phyloP scores from a whole-genome alignment of 2,113 vertebrate species.

The Callochromis pleurospilus region DNA sequence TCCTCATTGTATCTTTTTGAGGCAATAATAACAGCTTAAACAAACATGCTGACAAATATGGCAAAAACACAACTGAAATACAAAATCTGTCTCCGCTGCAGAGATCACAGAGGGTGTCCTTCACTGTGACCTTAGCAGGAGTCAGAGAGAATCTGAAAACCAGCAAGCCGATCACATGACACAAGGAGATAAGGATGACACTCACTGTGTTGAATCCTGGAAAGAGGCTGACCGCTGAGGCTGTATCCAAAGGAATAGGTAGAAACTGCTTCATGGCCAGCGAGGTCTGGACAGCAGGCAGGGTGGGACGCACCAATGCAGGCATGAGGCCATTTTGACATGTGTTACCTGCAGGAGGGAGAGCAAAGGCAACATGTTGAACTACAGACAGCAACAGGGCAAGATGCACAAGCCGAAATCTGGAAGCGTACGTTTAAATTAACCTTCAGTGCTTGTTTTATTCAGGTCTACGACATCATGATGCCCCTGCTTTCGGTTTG shows the following conservation, averaged over 20 bases:
- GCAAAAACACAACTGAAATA: neutral
- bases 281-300: constrained; percentile 81
- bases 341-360: constrained; percentile 78
- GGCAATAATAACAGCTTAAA: neutral
- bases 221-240: constrained; percentile 84
- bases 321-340: constrained; percentile 93
- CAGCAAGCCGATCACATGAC: neutral
- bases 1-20: neutral
- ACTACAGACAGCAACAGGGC: neutral
- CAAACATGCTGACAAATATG: neutral
- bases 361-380: constrained; percentile 9
- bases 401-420: neutral
- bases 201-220: constrained; percentile 92
- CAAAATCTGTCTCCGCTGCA: neutral
- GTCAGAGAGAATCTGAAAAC: neutral
- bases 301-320: constrained; percentile 83
- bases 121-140: neutral
- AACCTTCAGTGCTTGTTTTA: neutral
- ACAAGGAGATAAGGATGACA: constrained; percentile 11
- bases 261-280: constrained; percentile 92
- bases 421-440: neutral
- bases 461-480: neutral
- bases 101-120: neutral
- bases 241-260: constrained; percentile 84
- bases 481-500: neutral